Conservation (phyloP, 2,113 vertebrate species). For the Silurus glanis region DNA sequence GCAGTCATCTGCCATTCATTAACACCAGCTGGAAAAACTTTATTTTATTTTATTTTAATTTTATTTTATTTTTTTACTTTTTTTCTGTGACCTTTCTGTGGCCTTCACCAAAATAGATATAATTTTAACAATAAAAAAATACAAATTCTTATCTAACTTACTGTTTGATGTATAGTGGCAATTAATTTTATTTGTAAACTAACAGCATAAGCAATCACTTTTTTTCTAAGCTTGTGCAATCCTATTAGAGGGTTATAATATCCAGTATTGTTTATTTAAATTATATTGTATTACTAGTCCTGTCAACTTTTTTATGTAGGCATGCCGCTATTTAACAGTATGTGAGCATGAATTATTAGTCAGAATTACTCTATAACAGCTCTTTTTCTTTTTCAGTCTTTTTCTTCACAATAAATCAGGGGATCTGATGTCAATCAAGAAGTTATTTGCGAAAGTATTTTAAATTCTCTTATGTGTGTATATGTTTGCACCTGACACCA, state of each 20-base stretch:
- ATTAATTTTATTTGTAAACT: background rate
- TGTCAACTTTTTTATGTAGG: background rate
- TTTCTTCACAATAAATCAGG: background rate
- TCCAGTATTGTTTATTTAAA: background rate
- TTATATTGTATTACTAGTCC: background rate
- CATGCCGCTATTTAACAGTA: background rate
- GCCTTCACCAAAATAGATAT: background rate
- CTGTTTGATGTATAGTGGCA: background rate
- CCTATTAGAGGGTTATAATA: background rate
- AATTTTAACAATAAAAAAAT: background rate
- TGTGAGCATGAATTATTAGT: background rate
- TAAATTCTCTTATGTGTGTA: too few species aligned
- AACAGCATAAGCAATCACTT: background rate
- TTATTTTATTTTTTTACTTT: background rate
- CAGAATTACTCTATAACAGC: background rate
- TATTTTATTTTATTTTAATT: too few species aligned
- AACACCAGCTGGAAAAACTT: background rate
- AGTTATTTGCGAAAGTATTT: too few species aligned
- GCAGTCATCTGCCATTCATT: conserved; percentile 27
- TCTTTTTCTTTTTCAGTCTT: background rate
- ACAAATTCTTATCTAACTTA: background rate
- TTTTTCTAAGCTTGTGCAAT: background rate
- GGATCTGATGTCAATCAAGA: background rate
- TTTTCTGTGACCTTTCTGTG: background rate
- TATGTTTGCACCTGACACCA: too few species aligned